Conservation (phyloP, 2,888 invertebrate genomes). For the Tetrapedia diversipes region DNA sequence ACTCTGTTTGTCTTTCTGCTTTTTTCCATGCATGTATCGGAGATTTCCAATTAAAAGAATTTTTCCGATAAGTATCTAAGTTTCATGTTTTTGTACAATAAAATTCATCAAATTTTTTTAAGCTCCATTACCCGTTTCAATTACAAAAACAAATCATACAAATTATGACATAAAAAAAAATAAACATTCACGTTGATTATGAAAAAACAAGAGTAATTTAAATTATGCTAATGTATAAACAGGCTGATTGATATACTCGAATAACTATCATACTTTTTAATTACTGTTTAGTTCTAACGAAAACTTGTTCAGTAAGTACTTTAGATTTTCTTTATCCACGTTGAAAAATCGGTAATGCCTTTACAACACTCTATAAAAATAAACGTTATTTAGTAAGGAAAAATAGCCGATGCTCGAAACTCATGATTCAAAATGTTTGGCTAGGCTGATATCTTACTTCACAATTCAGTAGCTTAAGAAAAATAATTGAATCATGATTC, state of each 20-base stretch:
- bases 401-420: slow-evolving; percentile 34
- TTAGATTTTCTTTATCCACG: slow-evolving; percentile 25
- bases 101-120: slow-evolving; percentile 27
- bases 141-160: background rate
- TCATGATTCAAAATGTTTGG: slow-evolving; percentile 36
- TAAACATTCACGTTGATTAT: background rate
- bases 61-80: slow-evolving; percentile 10
- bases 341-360: slow-evolving; percentile 46
- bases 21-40: slow-evolving; percentile 15
- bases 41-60: slow-evolving; percentile 12
- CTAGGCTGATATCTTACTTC: slow-evolving; percentile 44
- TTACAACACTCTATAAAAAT: slow-evolving; percentile 57
- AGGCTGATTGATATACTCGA: slow-evolving; percentile 11
- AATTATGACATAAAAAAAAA: slow-evolving; percentile 2
- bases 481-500: slow-evolving; percentile 41
- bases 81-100: slow-evolving; percentile 36
- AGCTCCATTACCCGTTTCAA: slow-evolving; percentile 28
- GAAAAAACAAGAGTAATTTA: slow-evolving; percentile 8
- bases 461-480: slow-evolving; percentile 35
- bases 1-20: slow-evolving; percentile 36
- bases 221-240: slow-evolving; percentile 18
- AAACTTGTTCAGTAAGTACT: slow-evolving; percentile 28
- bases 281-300: slow-evolving; percentile 15
- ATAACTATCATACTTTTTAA: slow-evolving; percentile 1
- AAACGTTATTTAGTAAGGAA: slow-evolving; percentile 48